phyloP scores from a whole-genome alignment of 2,113 vertebrate genomes.

The Plectropomus leopardus region DNA sequence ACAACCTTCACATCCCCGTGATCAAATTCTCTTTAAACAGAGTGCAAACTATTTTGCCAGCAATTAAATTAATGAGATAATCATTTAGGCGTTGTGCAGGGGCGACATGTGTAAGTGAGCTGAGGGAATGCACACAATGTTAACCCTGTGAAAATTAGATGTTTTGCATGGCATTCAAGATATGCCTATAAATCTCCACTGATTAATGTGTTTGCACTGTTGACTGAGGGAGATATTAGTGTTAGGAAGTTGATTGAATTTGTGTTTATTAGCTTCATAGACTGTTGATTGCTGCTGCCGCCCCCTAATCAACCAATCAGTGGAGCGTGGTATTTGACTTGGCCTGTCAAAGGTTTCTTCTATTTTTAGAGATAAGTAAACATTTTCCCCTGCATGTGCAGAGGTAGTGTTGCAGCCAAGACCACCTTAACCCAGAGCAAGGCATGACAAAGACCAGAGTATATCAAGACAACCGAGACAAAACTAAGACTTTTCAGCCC shows the following conservation, averaged over 20 bases:
- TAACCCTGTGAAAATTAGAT: background rate
- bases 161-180: background rate
- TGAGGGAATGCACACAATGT: background rate
- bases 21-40: constrained; percentile 11
- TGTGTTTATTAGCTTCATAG: background rate
- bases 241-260: constrained; percentile 5
- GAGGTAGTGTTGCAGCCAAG: too few species aligned
- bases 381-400: background rate
- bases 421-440: too few species aligned
- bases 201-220: constrained; percentile 23
- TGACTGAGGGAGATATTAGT: background rate
- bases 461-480: too few species aligned
- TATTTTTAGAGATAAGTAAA: background rate
- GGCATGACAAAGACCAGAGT: too few species aligned
- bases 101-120: background rate
- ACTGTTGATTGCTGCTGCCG: background rate
- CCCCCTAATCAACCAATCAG: background rate
- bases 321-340: background rate
- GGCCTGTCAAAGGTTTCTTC: background rate
- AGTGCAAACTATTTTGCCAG: constrained; percentile 1
- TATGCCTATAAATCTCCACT: background rate
- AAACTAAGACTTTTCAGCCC: too few species aligned
- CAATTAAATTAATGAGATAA: constrained; percentile 17
- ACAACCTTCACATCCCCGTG: background rate
- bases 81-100: background rate